These are phyloP conservation scores for Gobio occitaniae DNA, from an alignment of 2,797 vertebrate species.

Conservation along the genomic window DNA sequence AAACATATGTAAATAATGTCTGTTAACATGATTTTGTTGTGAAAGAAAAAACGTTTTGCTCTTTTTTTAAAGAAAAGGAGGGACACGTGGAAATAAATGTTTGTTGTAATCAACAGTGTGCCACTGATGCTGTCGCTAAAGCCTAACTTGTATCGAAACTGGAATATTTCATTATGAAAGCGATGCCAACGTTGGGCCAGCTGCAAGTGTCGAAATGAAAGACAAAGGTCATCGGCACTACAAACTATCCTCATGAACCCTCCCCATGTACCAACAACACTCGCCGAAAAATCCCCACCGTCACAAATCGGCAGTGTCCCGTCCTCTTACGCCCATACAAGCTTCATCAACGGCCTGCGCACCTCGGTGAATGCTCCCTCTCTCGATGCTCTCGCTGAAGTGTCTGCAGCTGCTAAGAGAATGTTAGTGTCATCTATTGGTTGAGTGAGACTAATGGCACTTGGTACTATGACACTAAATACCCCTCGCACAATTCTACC, in stretches of 20 bases:
- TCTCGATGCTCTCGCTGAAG: slow-evolving; percentile 54
- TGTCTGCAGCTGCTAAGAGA: slow-evolving; percentile 62
- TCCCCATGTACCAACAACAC: slow-evolving; percentile 17
- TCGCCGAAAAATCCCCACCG: neutral
- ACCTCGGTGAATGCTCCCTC: slow-evolving; percentile 39
- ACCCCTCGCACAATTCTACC: slow-evolving; percentile 55
- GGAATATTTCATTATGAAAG: slow-evolving; percentile 52
- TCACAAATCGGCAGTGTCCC: slow-evolving; percentile 20
- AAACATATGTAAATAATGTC: no score
- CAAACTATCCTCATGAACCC: slow-evolving; percentile 41
- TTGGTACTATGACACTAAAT: slow-evolving; percentile 66
- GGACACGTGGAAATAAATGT: neutral
- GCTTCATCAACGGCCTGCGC: slow-evolving; percentile 53
- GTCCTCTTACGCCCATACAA: slow-evolving; percentile 32
- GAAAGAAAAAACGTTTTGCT: neutral
- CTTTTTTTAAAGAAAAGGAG: neutral
- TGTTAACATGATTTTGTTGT: no score
- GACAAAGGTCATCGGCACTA: slow-evolving; percentile 60
- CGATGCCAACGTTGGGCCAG: slow-evolving; percentile 78
- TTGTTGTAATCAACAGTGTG: neutral
- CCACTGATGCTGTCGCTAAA: neutral
- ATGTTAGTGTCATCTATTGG: slow-evolving; percentile 63
- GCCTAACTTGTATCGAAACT: slow-evolving; percentile 41
- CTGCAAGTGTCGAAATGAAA: slow-evolving; percentile 88
- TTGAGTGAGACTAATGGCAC: slow-evolving; percentile 62